A percentile compares a stretch with the other conserved stretches of the same genome.
phyloP scores from a whole-genome alignment of 1,140 invertebrate genomes.

The Drosophila sulfurigaster region DNA sequence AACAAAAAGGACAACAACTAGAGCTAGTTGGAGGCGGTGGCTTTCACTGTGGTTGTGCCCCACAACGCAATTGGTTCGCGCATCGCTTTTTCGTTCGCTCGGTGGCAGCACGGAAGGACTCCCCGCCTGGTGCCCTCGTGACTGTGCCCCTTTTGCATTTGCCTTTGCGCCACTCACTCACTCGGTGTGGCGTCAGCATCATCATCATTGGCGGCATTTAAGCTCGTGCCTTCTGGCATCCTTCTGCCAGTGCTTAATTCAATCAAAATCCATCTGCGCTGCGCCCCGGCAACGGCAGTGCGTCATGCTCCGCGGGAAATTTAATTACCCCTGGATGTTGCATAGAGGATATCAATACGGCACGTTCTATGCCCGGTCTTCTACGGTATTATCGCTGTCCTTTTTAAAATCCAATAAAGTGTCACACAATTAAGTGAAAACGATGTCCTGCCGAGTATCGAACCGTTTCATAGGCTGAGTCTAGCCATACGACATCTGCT shows the following conservation, averaged over 20 bases:
- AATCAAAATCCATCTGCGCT: constrained; percentile 69
- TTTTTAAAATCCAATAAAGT: constrained; percentile 83
- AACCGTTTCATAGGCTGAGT: constrained; percentile 20
- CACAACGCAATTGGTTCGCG: constrained; percentile 54
- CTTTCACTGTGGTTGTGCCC: constrained; percentile 26
- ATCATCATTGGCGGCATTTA: constrained; percentile 72
- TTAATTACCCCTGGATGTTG: constrained; percentile 66
- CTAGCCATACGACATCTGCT: constrained; percentile 23
- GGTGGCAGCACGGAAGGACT: constrained; percentile 46
- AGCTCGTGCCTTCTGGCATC: constrained; percentile 46
- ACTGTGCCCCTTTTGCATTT: neutral
- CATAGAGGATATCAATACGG: constrained; percentile 13
- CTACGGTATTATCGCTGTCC: constrained; percentile 34
- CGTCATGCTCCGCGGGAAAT: constrained; percentile 80
- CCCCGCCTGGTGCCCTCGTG: constrained; percentile 45
- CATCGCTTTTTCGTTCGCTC: constrained; percentile 23
- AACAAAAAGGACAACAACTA: constrained; percentile 51
- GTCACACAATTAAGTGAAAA: constrained; percentile 78
- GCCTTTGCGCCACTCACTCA: neutral
- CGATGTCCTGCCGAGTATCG: constrained; percentile 67
- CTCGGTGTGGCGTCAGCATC: constrained; percentile 48
- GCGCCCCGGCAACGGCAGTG: constrained; percentile 40
- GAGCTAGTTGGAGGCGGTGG: constrained; percentile 57
- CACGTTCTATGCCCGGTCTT: neutral
- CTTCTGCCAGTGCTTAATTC: constrained; percentile 58